Conservation (phyloP, 2,113 vertebrate species). For the Cyphomyrus discorhynchus region DNA sequence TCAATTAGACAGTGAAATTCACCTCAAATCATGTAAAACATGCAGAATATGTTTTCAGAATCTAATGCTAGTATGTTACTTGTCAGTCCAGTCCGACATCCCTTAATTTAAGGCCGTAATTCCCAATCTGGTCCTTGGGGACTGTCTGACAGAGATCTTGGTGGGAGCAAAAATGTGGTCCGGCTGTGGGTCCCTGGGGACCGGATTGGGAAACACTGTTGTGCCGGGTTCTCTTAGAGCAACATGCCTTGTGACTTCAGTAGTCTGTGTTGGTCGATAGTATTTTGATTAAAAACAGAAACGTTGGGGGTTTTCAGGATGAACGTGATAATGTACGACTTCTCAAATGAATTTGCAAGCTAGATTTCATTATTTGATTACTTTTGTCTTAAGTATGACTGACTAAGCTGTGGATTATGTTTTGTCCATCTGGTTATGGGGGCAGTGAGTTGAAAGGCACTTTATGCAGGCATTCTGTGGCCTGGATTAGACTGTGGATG, state of each 20-base stretch:
- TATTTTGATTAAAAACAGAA: background rate
- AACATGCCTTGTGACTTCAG: background rate
- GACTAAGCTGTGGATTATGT: background rate
- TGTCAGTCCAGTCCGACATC: background rate
- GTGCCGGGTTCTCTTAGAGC: background rate
- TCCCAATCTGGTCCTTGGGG: too few species aligned
- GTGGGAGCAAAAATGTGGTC: too few species aligned
- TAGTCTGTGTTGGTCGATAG: background rate
- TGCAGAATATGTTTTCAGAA: background rate
- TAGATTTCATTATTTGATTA: background rate
- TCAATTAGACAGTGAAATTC: background rate
- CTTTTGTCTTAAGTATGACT: background rate
- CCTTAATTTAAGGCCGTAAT: background rate
- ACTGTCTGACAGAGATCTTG: too few species aligned
- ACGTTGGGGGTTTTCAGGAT: background rate
- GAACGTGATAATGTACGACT: background rate
- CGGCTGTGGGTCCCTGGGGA: too few species aligned
- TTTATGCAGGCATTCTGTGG: background rate
- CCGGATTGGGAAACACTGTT: too few species aligned
- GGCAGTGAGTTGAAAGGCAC: background rate
- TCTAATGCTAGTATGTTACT: background rate
- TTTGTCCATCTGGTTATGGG: background rate
- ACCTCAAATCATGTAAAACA: background rate
- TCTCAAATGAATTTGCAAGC: background rate
- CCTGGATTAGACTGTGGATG: background rate